phyloP scores from a whole-genome alignment of 2,888 invertebrate species.

The Dasysyrphus tricinctus region DNA sequence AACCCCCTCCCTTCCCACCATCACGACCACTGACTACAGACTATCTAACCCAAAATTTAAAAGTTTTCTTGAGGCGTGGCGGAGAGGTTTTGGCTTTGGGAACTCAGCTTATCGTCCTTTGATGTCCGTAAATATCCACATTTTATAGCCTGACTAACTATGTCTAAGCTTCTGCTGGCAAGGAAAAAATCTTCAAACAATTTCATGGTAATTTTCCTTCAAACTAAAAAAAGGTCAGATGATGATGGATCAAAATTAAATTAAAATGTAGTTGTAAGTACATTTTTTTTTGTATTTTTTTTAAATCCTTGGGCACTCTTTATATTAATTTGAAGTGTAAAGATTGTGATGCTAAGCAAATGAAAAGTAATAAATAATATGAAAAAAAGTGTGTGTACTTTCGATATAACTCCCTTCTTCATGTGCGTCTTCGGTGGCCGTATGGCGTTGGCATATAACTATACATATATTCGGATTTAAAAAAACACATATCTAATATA shows the following conservation, averaged over 20 bases:
- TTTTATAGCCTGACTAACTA: constrained; percentile 8
- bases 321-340: background rate
- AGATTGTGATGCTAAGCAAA: background rate
- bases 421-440: background rate
- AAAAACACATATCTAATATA: background rate
- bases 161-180: background rate
- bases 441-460: background rate
- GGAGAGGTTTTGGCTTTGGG: background rate
- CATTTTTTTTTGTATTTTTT: background rate
- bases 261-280: background rate
- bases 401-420: background rate
- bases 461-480: background rate
- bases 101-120: constrained; percentile 55
- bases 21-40: too few relatives aligned
- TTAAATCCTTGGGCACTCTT: background rate
- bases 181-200: constrained; percentile 50
- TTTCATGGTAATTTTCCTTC: constrained; percentile 58
- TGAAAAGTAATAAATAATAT: background rate
- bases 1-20: too few relatives aligned
- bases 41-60: constrained; percentile 9
- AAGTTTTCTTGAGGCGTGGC: background rate
- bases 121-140: constrained; percentile 30
- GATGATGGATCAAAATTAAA: background rate
- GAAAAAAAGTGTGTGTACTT: background rate
- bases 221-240: constrained; percentile 26